phyloP scores from a whole-genome alignment of 2,797 vertebrate genomes.

The Syndactyla subalaris region DNA sequence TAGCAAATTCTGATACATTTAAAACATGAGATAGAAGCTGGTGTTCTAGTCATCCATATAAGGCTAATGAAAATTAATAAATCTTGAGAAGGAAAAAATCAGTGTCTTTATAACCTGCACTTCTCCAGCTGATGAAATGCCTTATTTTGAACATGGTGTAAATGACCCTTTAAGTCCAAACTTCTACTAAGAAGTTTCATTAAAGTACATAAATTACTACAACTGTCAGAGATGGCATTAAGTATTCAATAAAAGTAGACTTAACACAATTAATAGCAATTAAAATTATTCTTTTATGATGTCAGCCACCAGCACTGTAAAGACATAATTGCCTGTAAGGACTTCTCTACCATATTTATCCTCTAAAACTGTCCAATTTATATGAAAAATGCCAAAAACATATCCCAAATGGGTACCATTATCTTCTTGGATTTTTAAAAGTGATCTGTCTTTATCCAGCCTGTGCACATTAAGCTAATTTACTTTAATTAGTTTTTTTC shows the following conservation, averaged over 20 bases:
- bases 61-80: conserved; percentile 5
- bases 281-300: conserved; percentile 88
- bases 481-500: conserved; percentile 84
- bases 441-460: conserved; percentile 82
- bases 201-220: conserved; percentile 85
- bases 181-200: conserved; percentile 81
- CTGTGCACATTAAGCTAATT: conserved; percentile 84
- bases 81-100: conserved; percentile 21
- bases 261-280: conserved; percentile 89
- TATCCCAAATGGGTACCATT: conserved; percentile 85
- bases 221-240: conserved; percentile 82
- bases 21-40: neutral
- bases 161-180: conserved; percentile 74
- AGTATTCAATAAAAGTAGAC: conserved; percentile 85
- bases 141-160: conserved; percentile 63
- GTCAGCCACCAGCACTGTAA: conserved; percentile 83
- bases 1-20: conserved; percentile 10
- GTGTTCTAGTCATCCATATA: neutral
- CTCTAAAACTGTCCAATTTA: conserved; percentile 87
- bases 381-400: conserved; percentile 87
- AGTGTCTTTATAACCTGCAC: conserved; percentile 23
- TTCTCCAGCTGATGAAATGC: conserved; percentile 61
- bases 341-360: conserved; percentile 82
- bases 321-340: conserved; percentile 87
- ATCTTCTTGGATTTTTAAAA: conserved; percentile 82